A percentile compares a stretch with the other conserved stretches of the same genome.
Conservation (phyloP, 1,140 invertebrate species). For the Drosophila biarmipes region DNA sequence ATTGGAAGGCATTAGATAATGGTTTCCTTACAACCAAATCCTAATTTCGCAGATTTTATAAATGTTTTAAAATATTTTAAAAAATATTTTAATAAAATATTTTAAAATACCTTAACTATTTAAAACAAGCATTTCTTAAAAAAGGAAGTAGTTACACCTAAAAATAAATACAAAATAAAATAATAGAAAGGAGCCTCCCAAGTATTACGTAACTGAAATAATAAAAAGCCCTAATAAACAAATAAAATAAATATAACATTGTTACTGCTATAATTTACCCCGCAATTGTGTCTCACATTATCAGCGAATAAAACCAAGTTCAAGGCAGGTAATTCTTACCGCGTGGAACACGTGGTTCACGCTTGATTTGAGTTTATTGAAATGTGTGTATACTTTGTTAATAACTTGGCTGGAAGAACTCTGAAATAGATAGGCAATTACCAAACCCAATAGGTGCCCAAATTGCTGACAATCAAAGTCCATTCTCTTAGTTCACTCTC, state of each 20-base stretch:
- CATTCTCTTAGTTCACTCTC: slow-evolving; percentile 2
- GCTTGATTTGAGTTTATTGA: slow-evolving; percentile 44
- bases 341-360: slow-evolving; percentile 17
- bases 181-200: no score
- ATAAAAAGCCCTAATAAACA: no score
- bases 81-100: no score
- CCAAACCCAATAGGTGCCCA: slow-evolving; percentile 22
- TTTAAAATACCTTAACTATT: no score
- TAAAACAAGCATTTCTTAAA: no score
- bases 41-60: no score
- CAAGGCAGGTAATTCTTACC: slow-evolving; percentile 27
- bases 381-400: slow-evolving; percentile 27
- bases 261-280: neutral
- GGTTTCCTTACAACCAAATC: no score
- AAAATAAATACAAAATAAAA: no score
- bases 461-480: slow-evolving; percentile 24
- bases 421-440: slow-evolving; percentile 46
- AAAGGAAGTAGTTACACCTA: no score
- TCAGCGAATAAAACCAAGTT: neutral
- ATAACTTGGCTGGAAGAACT: slow-evolving; percentile 27
- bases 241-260: neutral
- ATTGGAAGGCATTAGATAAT: no score
- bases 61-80: no score
- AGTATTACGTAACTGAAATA: no score
- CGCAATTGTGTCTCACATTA: neutral